Evolutionary conservation across 2,113 vertebrate species (phyloP), one percentile per base, ranked within the genome.

Genomic region (Empidonax traillii): DNA sequence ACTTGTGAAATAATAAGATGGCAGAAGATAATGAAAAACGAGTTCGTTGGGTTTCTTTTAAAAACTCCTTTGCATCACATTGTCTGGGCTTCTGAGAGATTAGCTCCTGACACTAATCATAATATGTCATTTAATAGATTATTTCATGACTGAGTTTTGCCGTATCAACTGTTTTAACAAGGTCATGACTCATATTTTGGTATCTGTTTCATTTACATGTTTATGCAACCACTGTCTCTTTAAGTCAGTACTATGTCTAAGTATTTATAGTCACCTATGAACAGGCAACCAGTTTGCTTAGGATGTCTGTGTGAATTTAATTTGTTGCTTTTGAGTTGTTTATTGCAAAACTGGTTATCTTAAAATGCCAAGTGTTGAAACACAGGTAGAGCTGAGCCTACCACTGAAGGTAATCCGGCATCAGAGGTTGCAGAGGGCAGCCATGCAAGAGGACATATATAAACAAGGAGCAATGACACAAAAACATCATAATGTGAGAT

Each of bases 101-200:
- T 68, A 88, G 41, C 71, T 93, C 59, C 82, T 92, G 83, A 87
- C 87, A 61, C 28, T 96, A 83, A 93, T 90, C 78, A 75, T 71
- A 68, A 30, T 51, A 77, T 89, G 90, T 89, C 20, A 59, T 87
- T 82, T 79, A 53, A 31, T 75, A 84, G 80, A 76, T 88, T 80
- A 44, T 75, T 96, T 98, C 61, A 58, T 63, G 56, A 25, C 31
- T 56, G 68, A 87, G 52, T 95, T 96, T 95, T 79, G 65, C 44
- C 66, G 44, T 67, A 68, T 61, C 71, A 90, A 84, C 75, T 68
- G 21, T 75, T 89, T 75, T 63, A 93, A 92, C 76, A 84, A 74
- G 84, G 87, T 87, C 90, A 87, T 58, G 87, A 65, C 67, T 92
- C 88, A 83, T 83, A 92, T 72, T 94, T 96, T 96, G 67, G 47